Conservation (phyloP, 2,888 invertebrate genomes). For the Neria commutata region DNA sequence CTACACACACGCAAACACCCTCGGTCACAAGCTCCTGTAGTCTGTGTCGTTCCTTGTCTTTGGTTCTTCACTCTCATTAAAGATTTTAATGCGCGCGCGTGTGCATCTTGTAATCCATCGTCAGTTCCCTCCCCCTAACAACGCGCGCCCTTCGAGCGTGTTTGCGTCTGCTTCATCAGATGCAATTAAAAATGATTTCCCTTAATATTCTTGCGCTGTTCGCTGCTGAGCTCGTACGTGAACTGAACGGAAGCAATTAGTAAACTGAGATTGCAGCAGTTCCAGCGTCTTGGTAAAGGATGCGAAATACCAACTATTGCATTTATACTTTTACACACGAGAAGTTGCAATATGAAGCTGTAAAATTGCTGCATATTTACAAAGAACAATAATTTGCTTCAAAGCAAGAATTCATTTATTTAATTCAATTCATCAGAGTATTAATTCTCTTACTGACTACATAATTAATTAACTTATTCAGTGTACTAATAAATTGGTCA, state of each 20-base stretch:
- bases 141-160: neutral
- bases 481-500: too few relatives aligned
- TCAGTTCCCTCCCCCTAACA: neutral
- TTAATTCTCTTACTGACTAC: too few relatives aligned
- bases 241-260: constrained; percentile 57
- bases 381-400: too few relatives aligned
- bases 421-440: too few relatives aligned
- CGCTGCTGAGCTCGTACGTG: neutral
- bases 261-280: constrained; percentile 43
- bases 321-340: too few relatives aligned
- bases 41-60: neutral
- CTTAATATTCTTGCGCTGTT: neutral
- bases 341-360: too few relatives aligned
- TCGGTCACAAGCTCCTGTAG: neutral
- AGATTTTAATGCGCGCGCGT: constrained; percentile 12
- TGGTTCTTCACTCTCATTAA: too few relatives aligned
- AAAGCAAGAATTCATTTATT: too few relatives aligned
- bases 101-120: neutral
- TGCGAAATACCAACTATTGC: too few relatives aligned
- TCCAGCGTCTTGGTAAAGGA: too few relatives aligned
- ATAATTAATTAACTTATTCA: too few relatives aligned
- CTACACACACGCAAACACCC: constrained; percentile 9
- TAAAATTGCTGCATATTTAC: too few relatives aligned
- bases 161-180: constrained; percentile 12
- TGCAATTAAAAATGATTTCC: constrained; percentile 20